Percentiles rank a stretch among this genome's conserved stretches.
phyloP scores from a whole-genome alignment of 2,888 invertebrate species.

The Pegoplata infirma region DNA sequence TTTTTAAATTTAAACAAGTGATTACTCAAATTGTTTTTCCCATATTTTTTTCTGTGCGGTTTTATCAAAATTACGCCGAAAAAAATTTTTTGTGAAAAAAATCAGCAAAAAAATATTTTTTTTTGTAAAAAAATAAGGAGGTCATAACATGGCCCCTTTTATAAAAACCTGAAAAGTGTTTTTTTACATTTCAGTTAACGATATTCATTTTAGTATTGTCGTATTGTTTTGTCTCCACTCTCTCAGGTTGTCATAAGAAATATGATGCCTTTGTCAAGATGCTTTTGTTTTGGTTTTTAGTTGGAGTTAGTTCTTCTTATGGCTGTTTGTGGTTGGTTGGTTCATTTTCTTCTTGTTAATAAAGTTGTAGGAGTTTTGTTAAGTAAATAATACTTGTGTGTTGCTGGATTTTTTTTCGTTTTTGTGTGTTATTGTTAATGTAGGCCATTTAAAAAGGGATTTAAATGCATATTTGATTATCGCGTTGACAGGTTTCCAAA shows the following conservation, averaged over 20 bases:
- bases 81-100: no score
- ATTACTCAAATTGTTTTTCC: no score
- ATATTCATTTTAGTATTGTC: no score
- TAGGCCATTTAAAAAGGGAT: constrained; percentile 56
- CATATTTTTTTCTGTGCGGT: no score
- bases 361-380: constrained; percentile 59
- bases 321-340: neutral
- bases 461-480: constrained; percentile 47
- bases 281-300: constrained; percentile 45
- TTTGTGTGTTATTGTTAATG: constrained; percentile 32
- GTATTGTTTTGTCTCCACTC: constrained; percentile 32
- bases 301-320: constrained; percentile 19
- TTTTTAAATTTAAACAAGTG: no score
- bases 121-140: no score
- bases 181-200: no score
- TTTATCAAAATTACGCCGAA: no score
- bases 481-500: constrained; percentile 55
- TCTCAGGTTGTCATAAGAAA: constrained; percentile 55
- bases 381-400: constrained; percentile 28
- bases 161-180: no score
- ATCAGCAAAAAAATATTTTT: no score
- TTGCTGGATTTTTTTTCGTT: constrained; percentile 1
- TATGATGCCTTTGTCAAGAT: constrained; percentile 59
- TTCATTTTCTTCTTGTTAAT: constrained; percentile 38
- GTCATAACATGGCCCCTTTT: no score